Evolutionary conservation across 2,113 vertebrate species (phyloP).

Genomic region (Xenus cinereus): DNA sequence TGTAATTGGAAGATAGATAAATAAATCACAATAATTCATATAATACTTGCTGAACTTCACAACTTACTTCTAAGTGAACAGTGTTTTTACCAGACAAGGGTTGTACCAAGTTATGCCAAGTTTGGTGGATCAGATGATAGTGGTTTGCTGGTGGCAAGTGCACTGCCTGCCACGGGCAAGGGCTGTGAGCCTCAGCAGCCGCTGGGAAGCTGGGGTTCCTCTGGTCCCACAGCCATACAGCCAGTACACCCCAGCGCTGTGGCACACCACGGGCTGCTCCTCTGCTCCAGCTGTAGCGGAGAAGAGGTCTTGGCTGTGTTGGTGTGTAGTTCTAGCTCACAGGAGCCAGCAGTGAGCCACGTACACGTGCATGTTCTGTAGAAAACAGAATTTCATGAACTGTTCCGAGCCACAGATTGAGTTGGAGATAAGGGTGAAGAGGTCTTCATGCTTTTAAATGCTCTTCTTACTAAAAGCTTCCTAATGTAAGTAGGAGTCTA

Average conservation of each 20-base stretch:
- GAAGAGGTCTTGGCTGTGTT: not conserved
- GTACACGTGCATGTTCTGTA: accelerated
- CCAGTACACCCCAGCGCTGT: not conserved
- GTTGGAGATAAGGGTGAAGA: not conserved
- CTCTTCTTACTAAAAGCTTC: not conserved
- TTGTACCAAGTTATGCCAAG: not conserved
- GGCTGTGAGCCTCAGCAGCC: not conserved
- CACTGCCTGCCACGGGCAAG: not conserved
- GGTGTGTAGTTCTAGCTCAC: not conserved
- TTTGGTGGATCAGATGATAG: not conserved
- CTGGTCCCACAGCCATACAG: not conserved
- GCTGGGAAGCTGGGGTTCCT: not conserved
- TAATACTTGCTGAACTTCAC: not conserved
- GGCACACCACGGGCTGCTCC: accelerated
- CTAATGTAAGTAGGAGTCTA: not conserved
- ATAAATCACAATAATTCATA: not conserved
- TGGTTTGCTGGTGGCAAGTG: not conserved
- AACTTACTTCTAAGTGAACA: not conserved
- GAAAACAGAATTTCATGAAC: not conserved
- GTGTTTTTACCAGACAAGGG: not conserved
- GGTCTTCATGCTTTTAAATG: not conserved
- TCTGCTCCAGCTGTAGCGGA: not conserved
- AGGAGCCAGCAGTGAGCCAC: not conserved
- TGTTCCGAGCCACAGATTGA: not conserved
- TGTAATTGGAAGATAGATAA: not conserved